These are phyloP conservation scores for Zaprionus ghesquierei DNA, from an alignment of 1,140 invertebrate species.

Conservation along the genomic window DNA sequence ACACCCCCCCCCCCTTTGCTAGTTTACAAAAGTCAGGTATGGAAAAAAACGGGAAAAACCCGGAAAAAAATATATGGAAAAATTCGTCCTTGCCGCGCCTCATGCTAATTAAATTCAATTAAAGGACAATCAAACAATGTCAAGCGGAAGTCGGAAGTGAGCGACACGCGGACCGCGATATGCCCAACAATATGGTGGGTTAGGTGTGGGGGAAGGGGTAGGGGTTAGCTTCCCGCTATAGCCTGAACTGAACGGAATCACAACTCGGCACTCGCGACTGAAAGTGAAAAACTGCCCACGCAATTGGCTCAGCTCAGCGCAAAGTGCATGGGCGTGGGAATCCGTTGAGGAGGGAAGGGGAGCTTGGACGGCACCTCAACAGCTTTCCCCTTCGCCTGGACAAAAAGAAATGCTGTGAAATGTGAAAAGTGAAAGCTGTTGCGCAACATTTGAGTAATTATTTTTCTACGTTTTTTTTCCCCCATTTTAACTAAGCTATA, in stretches of 20 bases:
- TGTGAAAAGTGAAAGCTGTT: slow-evolving; percentile 76
- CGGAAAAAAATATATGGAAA: not conserved
- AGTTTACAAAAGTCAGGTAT: slow-evolving; percentile 4
- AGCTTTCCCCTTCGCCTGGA: not conserved
- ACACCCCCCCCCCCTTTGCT: not conserved
- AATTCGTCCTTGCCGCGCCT: slow-evolving; percentile 63
- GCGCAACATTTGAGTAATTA: slow-evolving; percentile 77
- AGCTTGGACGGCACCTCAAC: not conserved
- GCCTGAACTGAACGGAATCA: not conserved
- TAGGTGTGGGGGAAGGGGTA: not conserved
- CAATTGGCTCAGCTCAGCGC: not conserved
- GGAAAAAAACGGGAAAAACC: not conserved
- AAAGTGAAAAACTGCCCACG: slow-evolving; percentile 3
- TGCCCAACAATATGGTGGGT: not conserved
- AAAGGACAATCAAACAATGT: slow-evolving; percentile 82
- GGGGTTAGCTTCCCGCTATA: not conserved
- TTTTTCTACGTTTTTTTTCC: slow-evolving; percentile 52
- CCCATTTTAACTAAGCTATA: not conserved
- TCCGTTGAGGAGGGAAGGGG: not conserved
- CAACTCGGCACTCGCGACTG: not conserved
- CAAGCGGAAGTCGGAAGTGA: slow-evolving; percentile 67
- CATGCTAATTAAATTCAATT: slow-evolving; percentile 82
- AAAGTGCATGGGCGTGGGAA: not conserved
- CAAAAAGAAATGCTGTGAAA: slow-evolving; percentile 33
- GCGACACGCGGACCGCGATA: slow-evolving; percentile 22